Evolutionary conservation across 2,888 invertebrate species (phyloP), one percentile per base, ranked within the genome.

Genomic region (Folsomia candida): DNA sequence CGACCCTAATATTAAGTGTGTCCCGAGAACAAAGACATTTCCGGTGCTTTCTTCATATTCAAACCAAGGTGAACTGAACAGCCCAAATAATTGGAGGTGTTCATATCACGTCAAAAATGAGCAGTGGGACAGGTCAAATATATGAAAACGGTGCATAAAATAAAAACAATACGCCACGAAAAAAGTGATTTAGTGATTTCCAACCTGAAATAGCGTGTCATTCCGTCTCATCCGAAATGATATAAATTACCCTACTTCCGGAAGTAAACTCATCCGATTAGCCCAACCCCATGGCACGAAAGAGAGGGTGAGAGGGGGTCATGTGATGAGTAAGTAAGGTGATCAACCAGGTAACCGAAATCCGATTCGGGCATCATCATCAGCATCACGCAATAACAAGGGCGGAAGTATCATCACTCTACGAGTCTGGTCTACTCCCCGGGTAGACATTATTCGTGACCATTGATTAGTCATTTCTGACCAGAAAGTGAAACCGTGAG

Each of bases 341-440:
- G 37, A 37, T n/a, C n/a, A n/a, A n/a, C n/a, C n/a, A n/a, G 37
- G 4, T 37, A 37, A 37, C n/a, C 18, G 47, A 54, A 54, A 54
- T 54, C 54, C 54, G 6, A 65, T 65, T 26, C 65, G 65, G 65
- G 65, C 27, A 51, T 65, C 65, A 65, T 65, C 65, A 26, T 14
- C 24, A n/a, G 11, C 18, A 62, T 37, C 4, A 9, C 37, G 4
- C 37, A 37, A 4, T 9, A 37, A 37, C 37, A 9, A 14, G 37
- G 37, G 6, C 37, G 37, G 37, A 37, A 37, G 37, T 37, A 37
- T 37, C 37, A 37, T 37, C 37, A 37, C 14, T 14, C 37, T 37
- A 14, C 4, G 6, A 37, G 14, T 14, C 37, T 37, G 37, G 37
- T 14, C 4, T 37, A n/a, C n/a, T n/a, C n/a, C n/a, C n/a, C n/a